A percentile compares a stretch with the other conserved stretches of the same genome.
Conservation (phyloP, 2,888 invertebrate genomes). For the Escarpia spicata region DNA sequence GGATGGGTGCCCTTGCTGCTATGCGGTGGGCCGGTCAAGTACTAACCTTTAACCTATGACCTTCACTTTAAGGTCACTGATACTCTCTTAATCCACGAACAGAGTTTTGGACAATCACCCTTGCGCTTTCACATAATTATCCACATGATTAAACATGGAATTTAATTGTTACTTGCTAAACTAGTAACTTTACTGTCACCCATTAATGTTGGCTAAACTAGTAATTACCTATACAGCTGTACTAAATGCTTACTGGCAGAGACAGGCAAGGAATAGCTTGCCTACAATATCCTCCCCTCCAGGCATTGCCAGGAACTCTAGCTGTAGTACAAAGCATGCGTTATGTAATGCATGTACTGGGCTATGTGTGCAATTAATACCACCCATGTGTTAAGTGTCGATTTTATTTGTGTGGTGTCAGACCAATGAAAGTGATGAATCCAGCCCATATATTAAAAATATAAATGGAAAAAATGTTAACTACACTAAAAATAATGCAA, state of each 20-base stretch:
- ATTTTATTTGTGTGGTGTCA: background rate
- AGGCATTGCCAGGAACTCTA: background rate
- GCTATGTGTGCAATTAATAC: background rate
- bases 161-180: background rate
- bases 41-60: background rate
- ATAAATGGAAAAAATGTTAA: background rate
- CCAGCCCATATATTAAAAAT: background rate
- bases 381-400: background rate
- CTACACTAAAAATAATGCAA: background rate
- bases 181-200: background rate
- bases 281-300: background rate
- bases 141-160: background rate
- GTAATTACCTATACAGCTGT: background rate
- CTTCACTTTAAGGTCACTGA: background rate
- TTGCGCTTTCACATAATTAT: background rate
- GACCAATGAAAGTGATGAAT: background rate
- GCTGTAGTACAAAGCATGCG: background rate
- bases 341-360: background rate
- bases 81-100: background rate
- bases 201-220: background rate
- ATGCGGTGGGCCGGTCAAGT: background rate
- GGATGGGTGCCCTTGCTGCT: background rate
- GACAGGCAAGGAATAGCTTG: constrained; percentile 1
- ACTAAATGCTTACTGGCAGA: background rate
- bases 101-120: background rate